Base-by-base conservation (phyloP, 2,797 vertebrate species). In the Euthynnus affinis region DNA sequence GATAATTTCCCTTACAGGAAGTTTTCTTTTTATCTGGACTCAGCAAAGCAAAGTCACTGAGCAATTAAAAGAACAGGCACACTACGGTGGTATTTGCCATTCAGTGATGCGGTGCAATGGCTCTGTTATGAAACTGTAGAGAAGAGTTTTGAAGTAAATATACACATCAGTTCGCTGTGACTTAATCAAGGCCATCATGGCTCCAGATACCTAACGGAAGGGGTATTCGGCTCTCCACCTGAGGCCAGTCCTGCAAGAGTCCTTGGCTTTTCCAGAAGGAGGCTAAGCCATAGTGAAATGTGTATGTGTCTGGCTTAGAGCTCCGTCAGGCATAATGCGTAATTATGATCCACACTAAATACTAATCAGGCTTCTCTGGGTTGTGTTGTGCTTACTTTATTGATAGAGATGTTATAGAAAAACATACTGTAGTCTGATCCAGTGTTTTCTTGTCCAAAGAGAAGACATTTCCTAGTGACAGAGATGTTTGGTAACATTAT, bases 281-380 rank as follows among this genome's bases (percentile, higher is more conserved):
- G 55, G 56, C 79, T 76, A 61, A 84, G 72, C 86, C 80, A 60
- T 78, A 68, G 69, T 37, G 51, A 86, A 82, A 58, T 68, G 56
- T 83, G 85, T 71, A 76, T 81, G 83, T 80, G 84, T 83, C 80
- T 91, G 49, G 76, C 79, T 83, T 48, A 46, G 60, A 89, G 72
- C 76, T 75, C 53, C 34, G 1, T 69, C 71, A 57, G 73, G 69
- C 37, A 63, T 74, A 86, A 79, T 74, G 44, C 52, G 40, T 71
- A 69, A 86, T 78, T 71, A 72, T 80, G 64, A 83, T 59, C 32
- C 37, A 64, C 71, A 67, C 40, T 64, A 78, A 80, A 85, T 81
- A 34, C 44, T 68, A 55, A 86, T 74, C 71, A 71, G 56, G 32
- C 62, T 22, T 52, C 48, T 65, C 25, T 40, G 25, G 51, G 53